Conservation (phyloP, 2,888 invertebrate genomes). For the Habroteleia sp. region DNA sequence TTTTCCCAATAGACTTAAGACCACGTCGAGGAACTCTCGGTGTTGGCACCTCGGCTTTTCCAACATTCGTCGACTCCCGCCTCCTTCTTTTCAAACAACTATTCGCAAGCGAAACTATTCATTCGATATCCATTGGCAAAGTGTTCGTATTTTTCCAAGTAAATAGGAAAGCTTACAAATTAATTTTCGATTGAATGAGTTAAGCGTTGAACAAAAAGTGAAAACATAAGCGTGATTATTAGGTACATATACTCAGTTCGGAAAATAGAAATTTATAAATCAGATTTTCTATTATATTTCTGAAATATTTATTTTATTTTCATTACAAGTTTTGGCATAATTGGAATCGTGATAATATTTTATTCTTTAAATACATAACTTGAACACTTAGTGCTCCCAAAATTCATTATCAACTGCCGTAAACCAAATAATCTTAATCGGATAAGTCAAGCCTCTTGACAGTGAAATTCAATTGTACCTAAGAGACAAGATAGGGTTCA, state of each 20-base stretch:
- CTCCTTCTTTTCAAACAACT: slow-evolving; percentile 33
- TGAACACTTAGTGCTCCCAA: slow-evolving; percentile 23
- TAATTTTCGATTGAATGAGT: slow-evolving; percentile 51
- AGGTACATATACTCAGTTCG: too few species aligned
- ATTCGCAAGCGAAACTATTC: slow-evolving; percentile 55
- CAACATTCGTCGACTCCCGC: slow-evolving; percentile 8
- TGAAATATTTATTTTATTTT: slow-evolving; percentile 11
- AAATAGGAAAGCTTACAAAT: slow-evolving; percentile 46
- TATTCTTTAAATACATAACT: slow-evolving; percentile 47
- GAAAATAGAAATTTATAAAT: too few species aligned
- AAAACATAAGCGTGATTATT: too few species aligned
- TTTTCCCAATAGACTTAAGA: slow-evolving; percentile 58
- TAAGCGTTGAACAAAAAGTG: too few species aligned
- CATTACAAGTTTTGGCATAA: slow-evolving; percentile 9
- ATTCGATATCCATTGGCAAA: slow-evolving; percentile 56
- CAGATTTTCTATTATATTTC: too few species aligned
- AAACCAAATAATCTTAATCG: slow-evolving; percentile 52
- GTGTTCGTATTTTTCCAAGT: slow-evolving; percentile 27
- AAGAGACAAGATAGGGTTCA: slow-evolving; percentile 54
- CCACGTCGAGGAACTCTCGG: slow-evolving; percentile 53
- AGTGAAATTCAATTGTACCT: slow-evolving; percentile 53
- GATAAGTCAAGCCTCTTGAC: slow-evolving; percentile 50
- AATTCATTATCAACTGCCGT: slow-evolving; percentile 49
- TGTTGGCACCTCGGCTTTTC: slow-evolving; percentile 30
- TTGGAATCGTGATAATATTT: slow-evolving; percentile 30